Conservation (phyloP, 2,797 vertebrate species). For the Limnodromus scolopaceus region DNA sequence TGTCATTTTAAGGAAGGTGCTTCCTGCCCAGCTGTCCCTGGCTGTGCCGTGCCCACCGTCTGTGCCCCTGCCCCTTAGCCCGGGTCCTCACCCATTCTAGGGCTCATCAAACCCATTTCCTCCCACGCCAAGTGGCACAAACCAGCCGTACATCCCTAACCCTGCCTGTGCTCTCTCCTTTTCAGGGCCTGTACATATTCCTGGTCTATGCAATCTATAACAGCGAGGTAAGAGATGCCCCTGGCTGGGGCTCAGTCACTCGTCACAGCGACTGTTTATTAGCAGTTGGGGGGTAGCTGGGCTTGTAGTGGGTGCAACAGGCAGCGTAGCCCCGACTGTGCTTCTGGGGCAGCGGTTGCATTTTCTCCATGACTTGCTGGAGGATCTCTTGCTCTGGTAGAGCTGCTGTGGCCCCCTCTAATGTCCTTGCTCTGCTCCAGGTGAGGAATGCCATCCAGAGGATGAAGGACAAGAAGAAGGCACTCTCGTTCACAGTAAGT, state of each 20-base stretch:
- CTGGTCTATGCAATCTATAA: constrained; percentile 91
- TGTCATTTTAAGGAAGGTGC: background rate
- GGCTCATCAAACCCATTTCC: background rate
- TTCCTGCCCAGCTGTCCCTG: background rate
- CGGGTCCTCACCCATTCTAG: background rate
- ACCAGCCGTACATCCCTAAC: rapidly evolving
- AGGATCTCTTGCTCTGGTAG: background rate
- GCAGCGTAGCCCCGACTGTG: rapidly evolving
- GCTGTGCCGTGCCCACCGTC: background rate
- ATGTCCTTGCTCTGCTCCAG: constrained; percentile 64
- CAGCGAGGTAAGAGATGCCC: constrained; percentile 82
- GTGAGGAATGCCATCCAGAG: constrained; percentile 90
- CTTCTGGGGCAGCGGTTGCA: background rate
- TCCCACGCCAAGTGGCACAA: rapidly evolving
- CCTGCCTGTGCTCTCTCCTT: background rate
- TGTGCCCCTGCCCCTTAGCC: background rate
- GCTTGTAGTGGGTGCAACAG: background rate
- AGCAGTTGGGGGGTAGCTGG: background rate
- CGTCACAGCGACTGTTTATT: rapidly evolving
- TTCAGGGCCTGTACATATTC: constrained; percentile 92
- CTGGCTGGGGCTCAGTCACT: background rate
- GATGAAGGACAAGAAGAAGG: constrained; percentile 91
- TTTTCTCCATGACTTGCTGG: background rate
- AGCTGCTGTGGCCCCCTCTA: background rate
- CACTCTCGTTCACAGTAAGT: constrained; percentile 87